A percentile compares a stretch with the other conserved stretches of the same genome.
phyloP scores from a whole-genome alignment of 2,797 vertebrate genomes.

The Leontopithecus rosalia region DNA sequence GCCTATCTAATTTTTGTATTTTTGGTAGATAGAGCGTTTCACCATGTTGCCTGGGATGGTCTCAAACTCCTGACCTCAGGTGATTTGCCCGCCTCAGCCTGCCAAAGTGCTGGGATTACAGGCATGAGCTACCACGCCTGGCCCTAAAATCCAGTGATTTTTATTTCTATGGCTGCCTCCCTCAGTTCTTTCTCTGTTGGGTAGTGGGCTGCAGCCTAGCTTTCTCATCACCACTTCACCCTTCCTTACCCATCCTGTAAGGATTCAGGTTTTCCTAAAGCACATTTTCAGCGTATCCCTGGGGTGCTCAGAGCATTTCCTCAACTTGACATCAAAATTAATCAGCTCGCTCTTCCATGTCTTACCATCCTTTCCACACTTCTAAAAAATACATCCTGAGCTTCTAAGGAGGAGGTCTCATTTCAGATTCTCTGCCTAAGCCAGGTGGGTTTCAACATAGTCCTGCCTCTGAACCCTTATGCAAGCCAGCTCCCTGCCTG shows the following conservation, averaged over 20 bases:
- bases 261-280: not conserved
- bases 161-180: not conserved
- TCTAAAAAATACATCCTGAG: not conserved
- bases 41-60: too few relatives aligned
- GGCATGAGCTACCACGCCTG: accelerated
- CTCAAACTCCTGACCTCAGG: too few relatives aligned
- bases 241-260: not conserved
- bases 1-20: too few relatives aligned
- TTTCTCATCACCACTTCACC: not conserved
- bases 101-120: too few relatives aligned
- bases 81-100: too few relatives aligned
- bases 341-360: not conserved
- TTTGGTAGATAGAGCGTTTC: too few relatives aligned
- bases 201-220: not conserved
- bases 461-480: not conserved
- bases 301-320: not conserved
- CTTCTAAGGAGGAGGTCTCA: not conserved
- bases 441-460: not conserved
- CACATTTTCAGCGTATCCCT: not conserved
- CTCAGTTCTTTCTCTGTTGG: not conserved
- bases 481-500: not conserved
- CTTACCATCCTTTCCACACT: not conserved
- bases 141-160: not conserved
- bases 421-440: not conserved
- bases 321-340: not conserved